Evolutionary conservation across 1,140 invertebrate genomes (phyloP), one percentile per base, ranked within the genome.

Genomic region (Paraescarpia echinospica): DNA sequence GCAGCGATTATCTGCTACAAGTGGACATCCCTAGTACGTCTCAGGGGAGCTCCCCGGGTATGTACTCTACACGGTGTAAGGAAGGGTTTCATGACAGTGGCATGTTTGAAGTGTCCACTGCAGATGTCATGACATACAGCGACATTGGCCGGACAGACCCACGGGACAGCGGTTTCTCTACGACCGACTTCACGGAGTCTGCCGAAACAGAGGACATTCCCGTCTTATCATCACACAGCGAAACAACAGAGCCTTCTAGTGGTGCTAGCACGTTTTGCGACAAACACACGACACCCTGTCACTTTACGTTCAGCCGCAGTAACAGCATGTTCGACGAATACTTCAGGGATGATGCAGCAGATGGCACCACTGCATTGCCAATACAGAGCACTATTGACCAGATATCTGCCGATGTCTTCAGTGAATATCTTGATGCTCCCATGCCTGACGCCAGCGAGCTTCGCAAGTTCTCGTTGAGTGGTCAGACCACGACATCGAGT

Each of bases 321-420:
- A 90, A 91, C 91, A 91, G 91, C n/a, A 91, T 51, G 34, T 91
- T 91, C n/a, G 91, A 91, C 41, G 91, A 91, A 91, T 91, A 91
- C 34, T 91, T 91, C 41, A 51, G 18, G 41, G 91, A 91, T 18
- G 48, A 91, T 8, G 5, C 91, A 91, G 34, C 33, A 33, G 90
- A 33, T 34, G 89, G n/a, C 89, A 34, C 34, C 34, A 33, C 41
- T 41, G 41, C 41, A 41, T 41, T 41, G 41, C 41, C 41, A 41
- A 12, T 41, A 41, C 41, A 41, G 59, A 31, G 4, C 59, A 77
- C 59, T 77, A 18, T 77, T 77, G 59, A 27, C 59, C 12, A 77
- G 59, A 77, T 77, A 31, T 77, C 59, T 77, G 59, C 59, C 4
- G 59, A 77, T 77, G 59, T 77, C 27, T 77, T 77, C 27, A 77